Base-by-base conservation (phyloP, 2,888 invertebrate genomes). In the Ochropacha duplaris region DNA sequence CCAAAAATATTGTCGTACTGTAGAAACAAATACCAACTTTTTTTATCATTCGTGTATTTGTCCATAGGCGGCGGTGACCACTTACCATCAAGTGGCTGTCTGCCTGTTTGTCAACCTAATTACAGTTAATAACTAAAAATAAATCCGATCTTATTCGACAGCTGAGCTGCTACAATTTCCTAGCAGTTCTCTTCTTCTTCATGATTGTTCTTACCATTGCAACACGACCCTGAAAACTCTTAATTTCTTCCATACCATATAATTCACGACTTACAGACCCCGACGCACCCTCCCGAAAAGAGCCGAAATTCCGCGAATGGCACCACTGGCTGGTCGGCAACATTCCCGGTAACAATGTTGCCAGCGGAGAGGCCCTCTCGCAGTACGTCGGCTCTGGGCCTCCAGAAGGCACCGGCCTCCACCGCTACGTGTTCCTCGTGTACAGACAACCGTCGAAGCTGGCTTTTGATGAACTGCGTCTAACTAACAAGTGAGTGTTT, bases 371-470 rank as follows among this genome's bases (percentile, higher is more conserved):
- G 57, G 94, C 94, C 0, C 89, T 98, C 0, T 94, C 96, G 0
- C 95, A 94, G 4, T 99, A 97, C 86, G 85, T 97, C 34, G 98
- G 98, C 49, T 95, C 98, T 9, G 98, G 97, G 19, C 98, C 98
- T 0, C 97, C 98, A 22, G 88, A 95, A 68, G 95, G 87, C 59
- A 95, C 96, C 1, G 96, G 95, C 14, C 92, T 95, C 8, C 97
- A 97, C 83, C 95, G 97, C 59, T 97, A 97, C 85, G 95, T 97
- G 16, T 96, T 95, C 81, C 85, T 97, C 39, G 87, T 96, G 0
- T 98, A 95, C 91, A 94, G 96, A 72, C 97, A 98, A 72, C 93
- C 95, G 0, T 87, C 84, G 9, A 94, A 94, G 64, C 69, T 95
- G 0, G 76, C 69, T 1, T 95, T 95, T 64, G 87, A 93, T 34